Conservation (phyloP, 2,113 vertebrate species). For the Planiliza haematocheilus region DNA sequence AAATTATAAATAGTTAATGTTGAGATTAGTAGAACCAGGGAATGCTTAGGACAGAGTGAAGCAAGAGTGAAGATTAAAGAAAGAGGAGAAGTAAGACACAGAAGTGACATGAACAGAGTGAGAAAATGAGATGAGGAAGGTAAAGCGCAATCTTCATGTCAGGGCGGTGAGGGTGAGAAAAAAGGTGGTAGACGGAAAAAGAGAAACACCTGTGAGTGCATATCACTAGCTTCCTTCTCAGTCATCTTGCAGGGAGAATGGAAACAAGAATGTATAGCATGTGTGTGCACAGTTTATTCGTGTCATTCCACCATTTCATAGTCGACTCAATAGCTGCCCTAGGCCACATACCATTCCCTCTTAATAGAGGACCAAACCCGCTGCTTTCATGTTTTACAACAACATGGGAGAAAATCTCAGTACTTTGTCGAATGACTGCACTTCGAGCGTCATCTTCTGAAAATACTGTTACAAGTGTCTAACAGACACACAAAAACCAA, state of each 20-base stretch:
- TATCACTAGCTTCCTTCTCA: background rate
- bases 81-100: background rate
- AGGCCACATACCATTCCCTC: background rate
- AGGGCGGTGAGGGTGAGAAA: background rate
- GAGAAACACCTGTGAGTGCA: background rate
- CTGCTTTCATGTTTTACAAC: conserved; percentile 18
- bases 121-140: background rate
- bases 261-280: background rate
- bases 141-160: background rate
- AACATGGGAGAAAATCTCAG: conserved; percentile 7
- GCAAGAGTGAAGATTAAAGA: background rate
- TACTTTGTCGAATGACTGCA: background rate
- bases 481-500: background rate
- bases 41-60: background rate
- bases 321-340: conserved; percentile 20
- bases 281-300: background rate
- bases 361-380: conserved; percentile 11
- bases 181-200: conserved; percentile 1
- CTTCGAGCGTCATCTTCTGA: background rate
- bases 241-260: background rate
- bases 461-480: background rate
- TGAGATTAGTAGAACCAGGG: background rate
- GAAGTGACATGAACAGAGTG: background rate
- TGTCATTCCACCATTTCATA: conserved; percentile 7
- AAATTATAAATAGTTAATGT: background rate